Evolutionary conservation across 2,113 vertebrate species (phyloP), one percentile per base, ranked within the genome.

Genomic region (Hemiscyllium ocellatum): DNA sequence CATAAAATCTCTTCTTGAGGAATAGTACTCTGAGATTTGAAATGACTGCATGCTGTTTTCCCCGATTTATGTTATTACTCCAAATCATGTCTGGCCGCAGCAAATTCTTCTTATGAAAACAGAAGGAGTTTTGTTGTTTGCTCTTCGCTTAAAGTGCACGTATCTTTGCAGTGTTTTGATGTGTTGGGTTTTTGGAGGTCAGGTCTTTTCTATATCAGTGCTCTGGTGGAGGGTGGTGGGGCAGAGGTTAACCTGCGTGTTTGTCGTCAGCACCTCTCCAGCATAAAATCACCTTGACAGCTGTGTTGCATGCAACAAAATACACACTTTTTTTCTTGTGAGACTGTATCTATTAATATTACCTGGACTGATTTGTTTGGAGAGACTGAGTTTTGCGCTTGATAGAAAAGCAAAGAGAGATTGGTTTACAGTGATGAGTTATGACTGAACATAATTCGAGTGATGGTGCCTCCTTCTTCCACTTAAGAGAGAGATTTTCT

Each of bases 211-310:
- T 26, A 29, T 56, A n/a, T 56, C 56, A 33, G n/a, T 22, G 89
- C 89, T 93, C n/a, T n/a, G n/a, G n/a, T n/a, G 61, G 7, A 33
- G 72, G 29, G 6, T 26, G 70, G 26, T 0, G 17, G 89, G 1
- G 47, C 2, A 17, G 89, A n/a, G 56, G 56, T 4, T 91, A 66
- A 93, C 89, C 61, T 93, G 89, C 22, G 33, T 66, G 33, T 7
- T 52, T 66, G 87, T 26, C 37, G 61, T 66, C 56, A 37, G 89
- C 89, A 66, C 17, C 61, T 65, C 24, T 61, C 17, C 87, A 56
- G 26, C 33, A 17, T 56, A 90, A 90, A 90, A 56, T 56, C 52
- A 90, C 87, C 87, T 90, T 90, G 87, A 90, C 52, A 90, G 87
- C 52, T n/a, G 17, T 61, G 37, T n/a, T 66, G 89, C 37, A 10